These are phyloP conservation scores for Drosophila acutilabella DNA, from an alignment of 2,888 invertebrate species.

Conservation along the genomic window DNA sequence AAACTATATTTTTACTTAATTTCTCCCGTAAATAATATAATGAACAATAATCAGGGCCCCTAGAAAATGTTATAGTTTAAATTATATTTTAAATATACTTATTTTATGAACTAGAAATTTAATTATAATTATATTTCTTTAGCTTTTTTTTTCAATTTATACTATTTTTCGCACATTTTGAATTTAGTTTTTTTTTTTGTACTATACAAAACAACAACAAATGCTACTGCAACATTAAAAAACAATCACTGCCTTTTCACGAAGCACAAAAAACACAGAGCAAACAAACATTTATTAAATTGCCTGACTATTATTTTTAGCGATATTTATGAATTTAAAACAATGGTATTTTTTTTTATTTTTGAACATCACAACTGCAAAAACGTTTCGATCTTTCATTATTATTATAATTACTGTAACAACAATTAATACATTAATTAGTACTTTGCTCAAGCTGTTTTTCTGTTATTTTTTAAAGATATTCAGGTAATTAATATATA, in stretches of 20 bases:
- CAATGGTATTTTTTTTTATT: constrained; percentile 14
- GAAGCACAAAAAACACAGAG: constrained; percentile 50
- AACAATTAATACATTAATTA: constrained; percentile 1
- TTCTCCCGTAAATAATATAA: constrained; percentile 18
- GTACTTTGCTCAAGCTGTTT: constrained; percentile 35
- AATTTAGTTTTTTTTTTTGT: constrained; percentile 30
- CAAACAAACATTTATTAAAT: constrained; percentile 23
- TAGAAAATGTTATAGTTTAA: constrained; percentile 69
- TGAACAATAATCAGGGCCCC: constrained; percentile 59
- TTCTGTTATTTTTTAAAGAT: constrained; percentile 22
- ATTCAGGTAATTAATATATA: constrained; percentile 23
- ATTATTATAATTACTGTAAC: not conserved
- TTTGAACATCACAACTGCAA: constrained; percentile 67
- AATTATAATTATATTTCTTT: constrained; percentile 10
- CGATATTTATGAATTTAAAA: constrained; percentile 26
- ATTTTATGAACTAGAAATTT: constrained; percentile 17
- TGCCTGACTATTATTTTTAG: constrained; percentile 31
- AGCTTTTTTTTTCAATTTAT: constrained; percentile 16
- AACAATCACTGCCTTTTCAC: constrained; percentile 73
- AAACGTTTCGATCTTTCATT: constrained; percentile 23
- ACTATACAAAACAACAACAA: constrained; percentile 23
- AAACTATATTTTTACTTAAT: constrained; percentile 1
- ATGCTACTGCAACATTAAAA: constrained; percentile 53
- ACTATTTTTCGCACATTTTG: constrained; percentile 22
- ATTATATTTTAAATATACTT: constrained; percentile 31